Evolutionary conservation across 2,797 vertebrate genomes (phyloP), one percentile per base, ranked within the genome.

Genomic region (Acrossocheilus wenchowensis): DNA sequence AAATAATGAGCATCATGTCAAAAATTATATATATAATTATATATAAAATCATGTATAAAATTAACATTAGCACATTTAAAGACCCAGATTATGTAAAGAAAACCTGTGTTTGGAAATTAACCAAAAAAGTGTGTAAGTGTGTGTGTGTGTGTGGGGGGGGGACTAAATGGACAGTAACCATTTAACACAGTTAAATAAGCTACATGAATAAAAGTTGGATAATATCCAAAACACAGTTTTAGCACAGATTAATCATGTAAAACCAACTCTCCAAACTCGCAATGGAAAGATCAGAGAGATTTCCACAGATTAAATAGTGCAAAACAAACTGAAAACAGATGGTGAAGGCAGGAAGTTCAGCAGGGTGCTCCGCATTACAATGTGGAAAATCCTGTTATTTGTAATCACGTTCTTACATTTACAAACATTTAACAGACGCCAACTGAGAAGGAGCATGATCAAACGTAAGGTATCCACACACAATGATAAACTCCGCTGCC

Each of bases 261-360:
- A 54, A 81, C 45, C 45, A 81, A 72, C 39, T 48, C 60, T 78
- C 2, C 6, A 74, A 69, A 75, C 80, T 62, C 50, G 34, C 60
- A 78, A 84, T 83, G 66, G 60, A 69, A 83, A 82, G 75, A 89
- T 83, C 77, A 74, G 36, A 81, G 87, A 88, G 77, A 90, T 89
- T 88, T 86, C 34, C 82, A 78, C 72, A 72, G 82, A 90, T 89
- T 90, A 88, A 82, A 89, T 60, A 43, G 68, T 6, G 48, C 64
- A 66, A 87, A 50, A 43, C 75, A 90, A 88, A 89, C 87, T 78
- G 75, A 83, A 88, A 89, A 85, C 91, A 92, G 91, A 91, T 90
- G 90, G 90, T 45, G 74, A 85, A 85, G 78, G 34, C 88, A 39
- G 85, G n/a, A 83, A 71, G 54, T 75, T 78, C 82, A 57, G 52